Base-by-base conservation (phyloP, 1,140 invertebrate genomes). In the Drosophila leontia region DNA sequence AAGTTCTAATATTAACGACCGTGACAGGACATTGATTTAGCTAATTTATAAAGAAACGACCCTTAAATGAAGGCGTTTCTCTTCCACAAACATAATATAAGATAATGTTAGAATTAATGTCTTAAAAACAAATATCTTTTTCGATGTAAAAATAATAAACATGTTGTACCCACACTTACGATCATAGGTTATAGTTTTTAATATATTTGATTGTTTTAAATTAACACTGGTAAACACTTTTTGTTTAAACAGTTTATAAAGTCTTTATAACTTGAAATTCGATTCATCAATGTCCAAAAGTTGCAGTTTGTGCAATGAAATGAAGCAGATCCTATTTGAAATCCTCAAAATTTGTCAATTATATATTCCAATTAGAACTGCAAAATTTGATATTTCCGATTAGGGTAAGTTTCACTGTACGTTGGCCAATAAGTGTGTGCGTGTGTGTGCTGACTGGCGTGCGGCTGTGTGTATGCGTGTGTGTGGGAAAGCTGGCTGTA, bases 391-490 rank as follows among this genome's bases (percentile, higher is more conserved):
- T 1, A 19, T 55, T 55, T 55, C 15, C 60, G 15, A 55, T 62
- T 19, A 32, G 26, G 13, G 23, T 34, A 70, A 23, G 39, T 55
- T 55, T 23, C 39, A 68, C 67, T 70, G 67, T 70, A 84, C 69
- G 80, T 88, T 88, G 84, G 80, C 84, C 83, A 87, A 88, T 72
- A 76, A 29, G 39, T 37, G 47, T 50, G 48, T 58, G 41, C 57
- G 29, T 57, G 39, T 67, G 29, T 39, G 57, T 55, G 57, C 41
- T 23, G 34, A 19, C 19, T 55, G 51, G 32, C 34, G 17, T 35
- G 29, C 32, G 51, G 42, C 17, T 45, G 42, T 45, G 17, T 45
- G 44, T 29, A 29, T 39, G 44, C 53, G 26, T 39, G 42, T 71
- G 63, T 67, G 58, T 72, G 61, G 65, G 72, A 71, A 70, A 72